Evolutionary conservation across 1,140 invertebrate species (phyloP), one percentile per base, ranked within the genome.

Genomic region (Fopius arisanus): DNA sequence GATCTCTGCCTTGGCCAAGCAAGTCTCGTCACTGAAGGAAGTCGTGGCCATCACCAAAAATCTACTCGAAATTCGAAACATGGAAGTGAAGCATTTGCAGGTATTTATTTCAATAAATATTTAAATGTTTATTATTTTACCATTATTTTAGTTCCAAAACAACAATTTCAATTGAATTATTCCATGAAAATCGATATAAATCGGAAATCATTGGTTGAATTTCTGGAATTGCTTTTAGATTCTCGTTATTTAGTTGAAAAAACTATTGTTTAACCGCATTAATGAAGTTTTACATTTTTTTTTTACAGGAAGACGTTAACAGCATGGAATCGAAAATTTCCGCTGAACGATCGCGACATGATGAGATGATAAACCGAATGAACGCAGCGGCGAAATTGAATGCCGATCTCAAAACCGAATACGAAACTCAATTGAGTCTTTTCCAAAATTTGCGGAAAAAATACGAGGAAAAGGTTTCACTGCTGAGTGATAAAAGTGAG

Each of bases 11-110:
- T 81, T 94, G 6, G 91, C 89, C 16, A 90, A 90, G 29, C 93
- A 94, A 80, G 92, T 94, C 2, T 84, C 90, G 19, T 93, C 93
- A 1, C 85, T 95, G 21, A 94, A 94, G 83, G 94, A 95, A 75
- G 94, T 95, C 1, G 90, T 94, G 9, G 84, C 89, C 7, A 94
- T 95, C 48, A 94, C 93, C 1, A 94, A 94, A 79, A 93, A 94
- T 78, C 85, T 95, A 67, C 84, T 95, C 14, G 91, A 93, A 72
- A 93, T 95, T 3, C 90, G 94, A 66, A 94, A 93, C 77, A 89
- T 92, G 75, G 94, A 95, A 88, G 91, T 94, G 3, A 92, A 92
- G 33, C 93, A 94, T 83, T 90, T 94, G 75, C 91, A 93, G 85
- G 90, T 90, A 14, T 16, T 48, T 48, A 48, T n/a, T n/a, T n/a